Percentiles rank a stretch among this genome's conserved stretches.
phyloP scores from a whole-genome alignment of 2,888 invertebrate species.

The Phyllotreta cruciferae region DNA sequence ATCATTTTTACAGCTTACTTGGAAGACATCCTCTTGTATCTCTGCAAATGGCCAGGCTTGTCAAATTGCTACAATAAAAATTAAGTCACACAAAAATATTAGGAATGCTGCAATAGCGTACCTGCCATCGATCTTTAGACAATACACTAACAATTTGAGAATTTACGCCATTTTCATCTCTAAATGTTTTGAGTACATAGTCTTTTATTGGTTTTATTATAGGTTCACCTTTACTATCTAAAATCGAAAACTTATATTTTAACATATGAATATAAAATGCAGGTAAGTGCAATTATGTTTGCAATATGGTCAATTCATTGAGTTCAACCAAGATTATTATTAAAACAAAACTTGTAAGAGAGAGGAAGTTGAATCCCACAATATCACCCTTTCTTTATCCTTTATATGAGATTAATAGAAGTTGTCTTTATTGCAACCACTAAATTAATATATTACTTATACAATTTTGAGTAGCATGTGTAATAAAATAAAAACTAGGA shows the following conservation, averaged over 20 bases:
- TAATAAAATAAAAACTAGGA: too few relatives aligned
- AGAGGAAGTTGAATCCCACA: too few relatives aligned
- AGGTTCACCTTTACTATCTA: conserved; percentile 48
- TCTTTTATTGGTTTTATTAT: conserved; percentile 50
- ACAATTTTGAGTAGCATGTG: too few relatives aligned
- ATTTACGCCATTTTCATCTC: conserved; percentile 54
- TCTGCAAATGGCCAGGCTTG: conserved; percentile 47
- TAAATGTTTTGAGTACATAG: conserved; percentile 47
- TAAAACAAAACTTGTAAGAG: too few relatives aligned
- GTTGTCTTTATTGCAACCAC: too few relatives aligned
- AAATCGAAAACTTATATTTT: conserved; percentile 1
- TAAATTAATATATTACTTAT: too few relatives aligned
- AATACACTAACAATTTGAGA: conserved; percentile 67
- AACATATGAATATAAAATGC: neutral
- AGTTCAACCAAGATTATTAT: neutral
- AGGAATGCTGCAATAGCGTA: conserved; percentile 49
- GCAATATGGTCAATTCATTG: neutral
- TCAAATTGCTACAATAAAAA: conserved; percentile 45
- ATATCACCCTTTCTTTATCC: too few relatives aligned
- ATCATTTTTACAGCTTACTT: neutral
- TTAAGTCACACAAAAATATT: neutral
- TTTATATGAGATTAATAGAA: too few relatives aligned
- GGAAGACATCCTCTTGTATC: conserved; percentile 36
- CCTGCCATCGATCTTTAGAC: conserved; percentile 66
- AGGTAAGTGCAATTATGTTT: neutral